Conservation (phyloP, 2,113 vertebrate genomes). For the Cynopterus brachyotis region DNA sequence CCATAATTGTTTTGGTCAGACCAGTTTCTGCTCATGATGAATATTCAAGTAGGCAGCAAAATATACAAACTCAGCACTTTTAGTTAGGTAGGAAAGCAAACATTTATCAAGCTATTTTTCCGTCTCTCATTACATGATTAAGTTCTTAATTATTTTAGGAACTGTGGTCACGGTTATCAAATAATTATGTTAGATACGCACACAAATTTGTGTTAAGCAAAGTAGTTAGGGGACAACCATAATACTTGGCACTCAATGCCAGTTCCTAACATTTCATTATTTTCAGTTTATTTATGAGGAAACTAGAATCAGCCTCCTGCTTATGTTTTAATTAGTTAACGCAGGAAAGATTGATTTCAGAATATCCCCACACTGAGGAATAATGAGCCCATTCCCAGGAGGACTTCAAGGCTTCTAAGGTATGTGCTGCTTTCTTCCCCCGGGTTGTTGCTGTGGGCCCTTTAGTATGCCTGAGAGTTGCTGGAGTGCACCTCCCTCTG, state of each 20-base stretch:
- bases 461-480: too few species aligned
- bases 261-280: conserved; percentile 68
- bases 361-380: conserved; percentile 5
- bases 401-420: conserved; percentile 18
- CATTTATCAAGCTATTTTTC: conserved; percentile 65
- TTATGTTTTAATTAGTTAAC: conserved; percentile 72
- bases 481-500: not conserved
- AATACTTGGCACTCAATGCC: conserved; percentile 66
- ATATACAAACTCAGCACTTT: conserved; percentile 33
- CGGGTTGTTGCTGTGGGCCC: not conserved
- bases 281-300: conserved; percentile 63
- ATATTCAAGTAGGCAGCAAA: conserved; percentile 9
- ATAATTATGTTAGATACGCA: conserved; percentile 68
- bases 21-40: not conserved
- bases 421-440: not conserved
- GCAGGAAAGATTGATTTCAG: conserved; percentile 20
- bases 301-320: conserved; percentile 55
- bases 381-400: not conserved
- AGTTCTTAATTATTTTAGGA: conserved; percentile 62
- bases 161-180: conserved; percentile 58
- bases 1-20: not conserved
- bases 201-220: conserved; percentile 41
- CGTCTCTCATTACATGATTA: conserved; percentile 33
- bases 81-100: conserved; percentile 39
- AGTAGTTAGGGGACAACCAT: conserved; percentile 70